Evolutionary conservation across 2,797 vertebrate species (phyloP), one percentile per base, ranked within the genome.

Genomic region (Staurois parvus): DNA sequence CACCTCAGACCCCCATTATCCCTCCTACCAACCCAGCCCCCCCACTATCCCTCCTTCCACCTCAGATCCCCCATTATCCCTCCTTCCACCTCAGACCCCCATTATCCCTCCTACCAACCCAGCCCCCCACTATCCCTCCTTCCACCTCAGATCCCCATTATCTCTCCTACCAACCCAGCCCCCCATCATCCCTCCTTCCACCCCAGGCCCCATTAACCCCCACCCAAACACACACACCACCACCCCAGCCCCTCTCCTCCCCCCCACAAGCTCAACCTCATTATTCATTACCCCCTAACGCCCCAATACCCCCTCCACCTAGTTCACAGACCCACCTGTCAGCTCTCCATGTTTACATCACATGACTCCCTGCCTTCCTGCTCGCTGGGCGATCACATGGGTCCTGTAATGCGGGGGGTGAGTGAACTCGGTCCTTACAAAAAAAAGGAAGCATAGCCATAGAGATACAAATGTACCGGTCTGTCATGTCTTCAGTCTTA

Each of bases 261-360:
- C 24, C n/a, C 64, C 2, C 64, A 67, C 13, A 4, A 13, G 10
- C 64, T n/a, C 64, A 1, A 67, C 8, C 66, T 12, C 29, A 6
- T 2, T 30, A 15, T 26, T 0, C 64, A 7, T 1, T 68, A 19
- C 4, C 28, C 2, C 66, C 12, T 8, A 10, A 6, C 24, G 26
- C 24, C 64, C 11, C 64, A 26, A 10, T n/a, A 66, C 29, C 0
- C 0, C 64, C 64, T 21, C 64, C 0, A 28, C 10, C 0, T 9
- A 30, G 0, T 11, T 4, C 28, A 4, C 67, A 40, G 19, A 76
- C 79, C 30, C 48, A 81, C 79, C 84, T 81, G 70, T 75, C 73
- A 86, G 1, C n/a, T 29, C 84, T 66, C 84, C 84, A 86, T 86
- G 79, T 86, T 86, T 86, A 86, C 84, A 86, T 86, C 84, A 86